phyloP scores from a whole-genome alignment of 1,140 invertebrate species.

The Euwallacea similis region DNA sequence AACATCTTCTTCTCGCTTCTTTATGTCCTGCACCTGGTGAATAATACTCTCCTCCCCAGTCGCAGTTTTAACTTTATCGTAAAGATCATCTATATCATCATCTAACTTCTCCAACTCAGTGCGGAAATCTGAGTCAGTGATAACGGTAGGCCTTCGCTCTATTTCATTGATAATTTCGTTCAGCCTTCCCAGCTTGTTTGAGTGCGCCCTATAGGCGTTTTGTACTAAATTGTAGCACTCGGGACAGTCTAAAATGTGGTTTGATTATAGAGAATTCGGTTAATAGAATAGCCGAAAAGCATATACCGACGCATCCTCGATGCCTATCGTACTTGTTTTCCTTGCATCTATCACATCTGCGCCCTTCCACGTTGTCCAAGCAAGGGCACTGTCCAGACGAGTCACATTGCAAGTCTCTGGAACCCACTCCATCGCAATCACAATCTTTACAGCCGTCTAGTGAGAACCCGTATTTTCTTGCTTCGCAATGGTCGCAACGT shows the following conservation, averaged over 20 bases:
- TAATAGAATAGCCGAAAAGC: background rate
- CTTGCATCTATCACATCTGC: slow-evolving; percentile 89
- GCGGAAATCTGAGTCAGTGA: slow-evolving; percentile 73
- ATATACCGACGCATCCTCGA: slow-evolving; percentile 64
- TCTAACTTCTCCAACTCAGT: slow-evolving; percentile 73
- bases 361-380: slow-evolving; percentile 86
- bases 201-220: slow-evolving; percentile 80
- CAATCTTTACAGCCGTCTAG: slow-evolving; percentile 81
- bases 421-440: slow-evolving; percentile 87
- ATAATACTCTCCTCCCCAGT: slow-evolving; percentile 57
- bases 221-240: slow-evolving; percentile 92
- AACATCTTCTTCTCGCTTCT: slow-evolving; percentile 62
- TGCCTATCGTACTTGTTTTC: slow-evolving; percentile 89
- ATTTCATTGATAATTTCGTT: slow-evolving; percentile 54
- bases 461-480: slow-evolving; percentile 89
- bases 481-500: slow-evolving; percentile 78
- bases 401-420: slow-evolving; percentile 80
- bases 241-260: slow-evolving; percentile 72
- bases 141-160: slow-evolving; percentile 59
- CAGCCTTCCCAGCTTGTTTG: slow-evolving; percentile 66
- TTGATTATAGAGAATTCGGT: background rate
- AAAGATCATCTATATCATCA: slow-evolving; percentile 63
- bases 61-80: slow-evolving; percentile 45
- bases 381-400: slow-evolving; percentile 85
- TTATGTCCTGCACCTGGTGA: slow-evolving; percentile 62